Conservation (phyloP, 1,140 invertebrate genomes). For the Trialeurodes vaporariorum region DNA sequence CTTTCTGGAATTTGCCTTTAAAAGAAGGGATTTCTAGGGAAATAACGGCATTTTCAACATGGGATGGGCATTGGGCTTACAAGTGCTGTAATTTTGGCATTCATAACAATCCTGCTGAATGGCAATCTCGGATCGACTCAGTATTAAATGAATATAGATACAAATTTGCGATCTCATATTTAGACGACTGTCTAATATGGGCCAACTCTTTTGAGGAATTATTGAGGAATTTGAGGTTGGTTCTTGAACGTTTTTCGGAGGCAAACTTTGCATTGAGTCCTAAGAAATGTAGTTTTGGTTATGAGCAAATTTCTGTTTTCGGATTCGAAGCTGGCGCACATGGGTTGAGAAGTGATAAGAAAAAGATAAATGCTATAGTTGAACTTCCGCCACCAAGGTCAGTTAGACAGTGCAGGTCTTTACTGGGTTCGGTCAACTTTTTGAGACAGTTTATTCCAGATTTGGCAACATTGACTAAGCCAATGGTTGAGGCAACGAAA, state of each 20-base stretch:
- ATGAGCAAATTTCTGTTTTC: not conserved
- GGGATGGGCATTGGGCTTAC: not conserved
- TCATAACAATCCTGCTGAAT: not conserved
- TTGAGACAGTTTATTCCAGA: constrained; percentile 6
- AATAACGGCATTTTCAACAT: not conserved
- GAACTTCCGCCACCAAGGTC: not conserved
- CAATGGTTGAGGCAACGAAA: constrained; percentile 1
- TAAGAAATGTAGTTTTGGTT: not conserved
- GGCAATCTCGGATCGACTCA: not conserved
- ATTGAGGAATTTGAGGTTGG: not conserved
- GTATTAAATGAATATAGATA: not conserved
- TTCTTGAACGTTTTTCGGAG: not conserved
- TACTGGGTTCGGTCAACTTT: not conserved
- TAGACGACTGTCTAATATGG: not conserved
- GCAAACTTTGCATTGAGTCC: not conserved
- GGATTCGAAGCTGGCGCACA: not conserved
- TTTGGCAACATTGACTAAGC: not conserved
- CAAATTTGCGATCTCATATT: not conserved
- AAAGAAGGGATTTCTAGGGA: not conserved
- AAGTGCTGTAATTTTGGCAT: not conserved
- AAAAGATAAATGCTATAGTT: not conserved
- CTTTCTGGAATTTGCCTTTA: no score
- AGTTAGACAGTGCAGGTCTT: not conserved
- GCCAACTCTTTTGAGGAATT: not conserved
- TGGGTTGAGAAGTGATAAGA: no score